Percentiles rank a stretch among this genome's conserved stretches.
Conservation (phyloP, 2,113 vertebrate species). For the Oncorhynchus nerka region DNA sequence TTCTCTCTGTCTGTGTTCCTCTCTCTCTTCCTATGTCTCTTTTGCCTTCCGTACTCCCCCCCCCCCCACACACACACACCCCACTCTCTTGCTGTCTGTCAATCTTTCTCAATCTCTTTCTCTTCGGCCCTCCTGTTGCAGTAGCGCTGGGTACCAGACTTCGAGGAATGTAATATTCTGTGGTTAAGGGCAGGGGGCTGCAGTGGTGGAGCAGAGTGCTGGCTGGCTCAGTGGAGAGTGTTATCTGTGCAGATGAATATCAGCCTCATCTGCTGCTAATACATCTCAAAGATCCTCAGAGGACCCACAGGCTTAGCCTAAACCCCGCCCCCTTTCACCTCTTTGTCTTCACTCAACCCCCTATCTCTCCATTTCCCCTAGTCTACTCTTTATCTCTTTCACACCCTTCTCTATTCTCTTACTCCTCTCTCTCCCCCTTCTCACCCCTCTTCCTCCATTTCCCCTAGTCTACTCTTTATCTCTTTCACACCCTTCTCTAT, state of each 20-base stretch:
- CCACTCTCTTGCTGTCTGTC: neutral
- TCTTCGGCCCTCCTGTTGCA: neutral
- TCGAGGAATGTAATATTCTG: conserved; percentile 58
- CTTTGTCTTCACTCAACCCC: neutral
- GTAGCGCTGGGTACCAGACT: conserved; percentile 36
- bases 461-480: too few relatives aligned
- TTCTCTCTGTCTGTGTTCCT: neutral
- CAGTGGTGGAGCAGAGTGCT: neutral
- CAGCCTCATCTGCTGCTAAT: conserved; percentile 64
- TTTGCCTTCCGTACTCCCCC: neutral
- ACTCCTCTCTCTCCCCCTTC: too few relatives aligned
- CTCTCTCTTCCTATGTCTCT: neutral
- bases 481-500: too few relatives aligned
- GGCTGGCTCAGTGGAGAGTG: conserved; percentile 46
- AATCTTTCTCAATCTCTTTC: conserved; percentile 4
- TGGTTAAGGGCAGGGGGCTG: conserved; percentile 48
- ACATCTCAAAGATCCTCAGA: conserved; percentile 57
- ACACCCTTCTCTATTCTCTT: too few relatives aligned
- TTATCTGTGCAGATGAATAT: conserved; percentile 63
- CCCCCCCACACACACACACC: too few relatives aligned
- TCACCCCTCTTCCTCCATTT: too few relatives aligned
- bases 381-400: too few relatives aligned
- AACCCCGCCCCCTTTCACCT: conserved; percentile 18
- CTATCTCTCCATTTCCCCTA: neutral
- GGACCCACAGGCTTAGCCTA: conserved; percentile 32